phyloP scores from a whole-genome alignment of 2,113 vertebrate genomes.

The Muntiacus muntjak region DNA sequence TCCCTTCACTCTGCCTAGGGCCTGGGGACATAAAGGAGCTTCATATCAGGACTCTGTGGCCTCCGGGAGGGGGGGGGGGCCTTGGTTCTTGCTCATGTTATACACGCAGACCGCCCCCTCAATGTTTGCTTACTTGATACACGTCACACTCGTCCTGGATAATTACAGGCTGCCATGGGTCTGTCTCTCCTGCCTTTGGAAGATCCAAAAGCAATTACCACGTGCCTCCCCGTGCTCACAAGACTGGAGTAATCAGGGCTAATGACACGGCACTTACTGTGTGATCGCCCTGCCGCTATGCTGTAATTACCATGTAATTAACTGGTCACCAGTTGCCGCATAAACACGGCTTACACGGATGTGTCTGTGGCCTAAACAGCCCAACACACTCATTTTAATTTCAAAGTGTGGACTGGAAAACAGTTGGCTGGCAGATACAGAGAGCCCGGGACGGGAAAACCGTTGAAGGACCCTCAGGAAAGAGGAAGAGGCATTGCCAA shows the following conservation, averaged over 20 bases:
- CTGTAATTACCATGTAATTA: conserved; percentile 45
- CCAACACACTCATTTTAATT: background rate
- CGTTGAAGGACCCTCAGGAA: background rate
- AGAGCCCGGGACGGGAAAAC: rapidly evolving
- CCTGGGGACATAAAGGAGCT: background rate
- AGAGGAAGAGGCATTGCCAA: rapidly evolving
- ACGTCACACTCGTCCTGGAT: background rate
- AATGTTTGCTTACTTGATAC: background rate
- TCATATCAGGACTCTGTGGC: rapidly evolving
- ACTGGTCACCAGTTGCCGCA: conserved; percentile 47
- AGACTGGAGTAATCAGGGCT: background rate
- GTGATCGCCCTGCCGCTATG: background rate
- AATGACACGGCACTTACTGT: background rate
- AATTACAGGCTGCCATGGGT: conserved; percentile 18
- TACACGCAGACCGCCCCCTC: background rate
- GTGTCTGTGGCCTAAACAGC: conserved; percentile 45
- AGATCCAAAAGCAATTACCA: background rate
- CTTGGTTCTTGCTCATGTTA: background rate
- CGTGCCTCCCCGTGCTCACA: background rate
- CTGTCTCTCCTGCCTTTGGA: background rate
- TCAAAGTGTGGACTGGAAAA: background rate
- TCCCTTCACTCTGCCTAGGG: background rate
- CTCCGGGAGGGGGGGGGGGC: background rate
- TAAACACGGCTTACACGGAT: conserved; percentile 30
- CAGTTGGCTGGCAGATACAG: background rate